Percentiles rank a stretch among this genome's conserved stretches.
These are phyloP conservation scores for Zophobas morio DNA, from an alignment of 1,140 invertebrate species.

Conservation along the genomic window DNA sequence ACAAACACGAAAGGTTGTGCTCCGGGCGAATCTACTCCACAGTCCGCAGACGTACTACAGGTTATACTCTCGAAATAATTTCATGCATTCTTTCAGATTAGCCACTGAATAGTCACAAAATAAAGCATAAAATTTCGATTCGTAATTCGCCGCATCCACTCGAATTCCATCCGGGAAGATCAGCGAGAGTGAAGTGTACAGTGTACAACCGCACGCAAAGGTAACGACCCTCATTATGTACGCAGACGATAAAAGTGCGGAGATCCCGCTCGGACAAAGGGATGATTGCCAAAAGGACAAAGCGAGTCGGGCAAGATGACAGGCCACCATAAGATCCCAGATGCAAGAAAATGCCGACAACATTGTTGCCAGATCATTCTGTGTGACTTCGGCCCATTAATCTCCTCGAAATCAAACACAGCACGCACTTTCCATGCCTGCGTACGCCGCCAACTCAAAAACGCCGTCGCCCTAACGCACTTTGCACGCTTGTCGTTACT, in stretches of 20 bases:
- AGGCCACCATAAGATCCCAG: slow-evolving; percentile 45
- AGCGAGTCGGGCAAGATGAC: slow-evolving; percentile 37
- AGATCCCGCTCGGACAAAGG: background rate
- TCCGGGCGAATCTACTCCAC: slow-evolving; percentile 1
- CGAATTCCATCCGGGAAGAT: background rate
- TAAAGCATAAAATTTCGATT: slow-evolving; percentile 31
- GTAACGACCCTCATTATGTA: no score
- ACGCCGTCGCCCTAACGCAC: background rate
- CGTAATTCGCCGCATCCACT: background rate
- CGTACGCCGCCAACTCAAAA: slow-evolving; percentile 22
- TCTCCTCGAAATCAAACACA: slow-evolving; percentile 47
- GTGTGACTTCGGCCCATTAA: slow-evolving; percentile 49
- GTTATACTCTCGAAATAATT: slow-evolving; percentile 43
- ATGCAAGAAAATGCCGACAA: slow-evolving; percentile 47
- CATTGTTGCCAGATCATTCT: slow-evolving; percentile 49
- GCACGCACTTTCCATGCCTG: slow-evolving; percentile 16
- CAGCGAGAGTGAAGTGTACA: no score
- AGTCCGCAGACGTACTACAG: slow-evolving; percentile 22
- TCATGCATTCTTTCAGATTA: slow-evolving; percentile 48
- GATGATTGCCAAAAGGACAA: slow-evolving; percentile 39
- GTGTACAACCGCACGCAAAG: no score
- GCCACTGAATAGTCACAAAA: slow-evolving; percentile 15
- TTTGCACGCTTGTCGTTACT: no score
- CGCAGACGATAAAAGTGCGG: no score
- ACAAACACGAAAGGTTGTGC: slow-evolving; percentile 40